Conservation (phyloP, 2,888 invertebrate genomes). For the Tryphoninae sp. region DNA sequence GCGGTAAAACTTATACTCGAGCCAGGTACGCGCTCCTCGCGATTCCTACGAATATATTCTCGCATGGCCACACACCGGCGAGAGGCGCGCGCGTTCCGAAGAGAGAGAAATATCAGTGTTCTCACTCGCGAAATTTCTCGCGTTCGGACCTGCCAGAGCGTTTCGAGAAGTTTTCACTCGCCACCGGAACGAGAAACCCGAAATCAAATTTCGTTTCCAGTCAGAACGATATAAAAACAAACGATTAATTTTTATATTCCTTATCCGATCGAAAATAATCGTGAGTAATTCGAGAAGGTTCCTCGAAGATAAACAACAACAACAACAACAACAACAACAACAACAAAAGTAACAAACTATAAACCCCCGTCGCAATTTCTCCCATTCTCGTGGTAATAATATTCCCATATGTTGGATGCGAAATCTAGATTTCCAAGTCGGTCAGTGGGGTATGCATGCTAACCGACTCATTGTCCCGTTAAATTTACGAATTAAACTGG, state of each 20-base stretch:
- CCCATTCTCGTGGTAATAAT: background rate
- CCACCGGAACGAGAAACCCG: background rate
- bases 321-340: no score
- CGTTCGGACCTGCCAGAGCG: background rate
- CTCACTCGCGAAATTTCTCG: conserved; percentile 43
- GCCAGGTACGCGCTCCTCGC: conserved; percentile 10
- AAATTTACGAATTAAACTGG: conserved; percentile 60
- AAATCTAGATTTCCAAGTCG: conserved; percentile 60
- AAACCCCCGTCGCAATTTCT: background rate
- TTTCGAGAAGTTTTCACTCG: background rate
- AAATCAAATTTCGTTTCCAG: background rate
- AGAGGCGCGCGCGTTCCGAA: background rate
- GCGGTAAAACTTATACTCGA: conserved; percentile 31
- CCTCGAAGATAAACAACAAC: no score
- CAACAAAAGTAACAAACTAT: no score
- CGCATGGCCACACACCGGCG: background rate
- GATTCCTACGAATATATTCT: conserved; percentile 26
- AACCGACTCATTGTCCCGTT: conserved; percentile 58
- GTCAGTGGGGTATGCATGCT: conserved; percentile 51
- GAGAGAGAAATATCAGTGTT: conserved; percentile 23
- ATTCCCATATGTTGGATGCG: conserved; percentile 36
- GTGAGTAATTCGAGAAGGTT: background rate
- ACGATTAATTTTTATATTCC: background rate
- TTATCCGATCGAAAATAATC: no score
- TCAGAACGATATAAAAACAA: background rate